phyloP scores from a whole-genome alignment of 2,113 vertebrate species.

The Catagonus wagneri region DNA sequence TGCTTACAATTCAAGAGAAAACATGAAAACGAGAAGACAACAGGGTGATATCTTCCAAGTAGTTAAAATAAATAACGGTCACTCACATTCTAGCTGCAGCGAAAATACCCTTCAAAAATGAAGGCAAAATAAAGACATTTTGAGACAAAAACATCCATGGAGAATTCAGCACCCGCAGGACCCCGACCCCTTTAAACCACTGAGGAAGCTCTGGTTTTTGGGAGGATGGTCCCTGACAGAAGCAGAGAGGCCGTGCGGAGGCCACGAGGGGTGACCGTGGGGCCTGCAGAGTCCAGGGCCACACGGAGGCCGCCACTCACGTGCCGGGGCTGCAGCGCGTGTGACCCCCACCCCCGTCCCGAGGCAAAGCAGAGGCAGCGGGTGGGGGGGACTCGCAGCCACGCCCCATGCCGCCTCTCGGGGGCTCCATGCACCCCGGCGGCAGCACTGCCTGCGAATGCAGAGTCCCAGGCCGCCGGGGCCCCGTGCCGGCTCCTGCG shows the following conservation, averaged over 20 bases:
- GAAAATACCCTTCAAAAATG: not conserved
- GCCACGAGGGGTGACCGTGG: too few species aligned
- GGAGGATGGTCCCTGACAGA: not conserved
- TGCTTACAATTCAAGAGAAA: not conserved
- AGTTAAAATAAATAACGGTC: rapidly evolving
- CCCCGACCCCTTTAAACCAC: not conserved
- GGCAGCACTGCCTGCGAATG: not conserved
- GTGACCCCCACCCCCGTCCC: too few species aligned
- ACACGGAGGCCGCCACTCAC: too few species aligned
- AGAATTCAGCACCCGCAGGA: too few species aligned
- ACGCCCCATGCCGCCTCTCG: too few species aligned
- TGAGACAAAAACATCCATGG: not conserved
- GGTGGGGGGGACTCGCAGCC: too few species aligned
- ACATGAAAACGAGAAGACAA: not conserved
- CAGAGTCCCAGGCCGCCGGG: not conserved
- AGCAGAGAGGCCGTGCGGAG: too few species aligned
- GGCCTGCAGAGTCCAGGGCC: too few species aligned
- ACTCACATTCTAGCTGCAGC: not conserved
- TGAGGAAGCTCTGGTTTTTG: too few species aligned
- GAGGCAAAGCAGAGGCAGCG: too few species aligned
- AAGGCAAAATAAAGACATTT: not conserved
- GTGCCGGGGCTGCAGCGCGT: too few species aligned
- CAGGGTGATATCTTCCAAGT: rapidly evolving
- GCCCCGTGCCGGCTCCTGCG: too few species aligned
- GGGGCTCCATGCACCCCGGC: not conserved